Percentiles rank a stretch among this genome's conserved stretches.
Conservation (phyloP, 92 coral and sea anemone genomes). For the Virgularia gustaviana region DNA sequence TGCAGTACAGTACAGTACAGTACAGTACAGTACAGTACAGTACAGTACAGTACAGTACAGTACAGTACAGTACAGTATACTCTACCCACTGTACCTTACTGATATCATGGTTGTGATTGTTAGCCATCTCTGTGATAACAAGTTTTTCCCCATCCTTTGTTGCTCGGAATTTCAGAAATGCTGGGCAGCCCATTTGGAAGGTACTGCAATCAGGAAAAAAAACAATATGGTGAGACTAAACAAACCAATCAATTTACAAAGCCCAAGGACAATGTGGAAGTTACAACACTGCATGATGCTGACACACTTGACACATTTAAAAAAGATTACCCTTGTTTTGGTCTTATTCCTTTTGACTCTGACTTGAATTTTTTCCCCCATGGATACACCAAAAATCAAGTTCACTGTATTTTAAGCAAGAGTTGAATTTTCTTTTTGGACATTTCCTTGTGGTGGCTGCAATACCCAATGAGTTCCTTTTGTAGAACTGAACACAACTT, state of each 20-base stretch:
- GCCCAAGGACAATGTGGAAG: not conserved
- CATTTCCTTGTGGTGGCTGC: constrained; percentile 7
- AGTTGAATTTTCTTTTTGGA: not conserved
- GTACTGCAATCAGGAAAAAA: not conserved
- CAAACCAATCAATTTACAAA: not conserved
- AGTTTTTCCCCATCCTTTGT: not conserved
- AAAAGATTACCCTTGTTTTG: not conserved
- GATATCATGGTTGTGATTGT: not conserved
- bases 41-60: too few relatives aligned
- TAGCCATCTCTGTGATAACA: constrained; percentile 1
- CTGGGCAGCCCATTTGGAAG: constrained; percentile 13
- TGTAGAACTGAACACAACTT: constrained; percentile 7
- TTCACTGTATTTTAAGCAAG: constrained; percentile 11
- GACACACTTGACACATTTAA: not conserved
- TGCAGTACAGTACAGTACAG: too few relatives aligned
- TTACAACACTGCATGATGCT: not conserved
- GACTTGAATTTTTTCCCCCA: constrained; percentile 21
- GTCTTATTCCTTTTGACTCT: constrained; percentile 6
- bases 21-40: too few relatives aligned
- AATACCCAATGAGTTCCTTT: constrained; percentile 11
- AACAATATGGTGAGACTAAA: not conserved
- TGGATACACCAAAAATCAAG: constrained; percentile 8
- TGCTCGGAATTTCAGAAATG: not conserved
- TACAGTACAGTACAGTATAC: not conserved
- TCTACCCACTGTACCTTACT: not conserved